Conservation (phyloP, 2,113 vertebrate species). For the Hemicordylus capensis region DNA sequence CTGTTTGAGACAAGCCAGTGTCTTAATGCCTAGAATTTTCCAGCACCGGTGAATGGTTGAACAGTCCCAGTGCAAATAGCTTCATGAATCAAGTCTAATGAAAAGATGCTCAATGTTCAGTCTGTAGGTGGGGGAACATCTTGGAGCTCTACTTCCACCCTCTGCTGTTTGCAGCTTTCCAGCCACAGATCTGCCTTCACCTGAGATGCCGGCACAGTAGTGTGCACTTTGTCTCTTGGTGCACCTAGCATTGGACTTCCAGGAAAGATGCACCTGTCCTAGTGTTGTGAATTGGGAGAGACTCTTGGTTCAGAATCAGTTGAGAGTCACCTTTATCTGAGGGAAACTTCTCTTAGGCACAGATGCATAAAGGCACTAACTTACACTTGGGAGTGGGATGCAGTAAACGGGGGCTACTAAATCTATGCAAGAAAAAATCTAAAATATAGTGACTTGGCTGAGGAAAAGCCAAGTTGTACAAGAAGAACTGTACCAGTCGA, state of each 20-base stretch:
- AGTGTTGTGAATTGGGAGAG: background rate
- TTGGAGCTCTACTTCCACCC: no score
- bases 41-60: background rate
- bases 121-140: background rate
- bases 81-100: conserved; percentile 11
- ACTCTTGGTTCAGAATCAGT: background rate
- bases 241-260: background rate
- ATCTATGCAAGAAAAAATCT: background rate
- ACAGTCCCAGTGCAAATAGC: background rate
- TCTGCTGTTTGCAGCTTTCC: background rate
- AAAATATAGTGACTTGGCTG: no score
- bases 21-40: conserved; percentile 16
- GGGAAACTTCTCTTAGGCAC: conserved; percentile 9
- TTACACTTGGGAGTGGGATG: background rate
- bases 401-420: background rate
- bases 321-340: no score
- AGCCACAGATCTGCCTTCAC: background rate
- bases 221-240: background rate
- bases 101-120: background rate
- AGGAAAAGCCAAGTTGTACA: no score
- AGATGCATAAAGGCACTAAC: background rate
- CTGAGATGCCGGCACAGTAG: background rate
- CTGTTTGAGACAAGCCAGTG: accelerated
- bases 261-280: background rate
- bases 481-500: no score